phyloP scores from a whole-genome alignment of 2,797 vertebrate species.

The Acanthis flammea region DNA sequence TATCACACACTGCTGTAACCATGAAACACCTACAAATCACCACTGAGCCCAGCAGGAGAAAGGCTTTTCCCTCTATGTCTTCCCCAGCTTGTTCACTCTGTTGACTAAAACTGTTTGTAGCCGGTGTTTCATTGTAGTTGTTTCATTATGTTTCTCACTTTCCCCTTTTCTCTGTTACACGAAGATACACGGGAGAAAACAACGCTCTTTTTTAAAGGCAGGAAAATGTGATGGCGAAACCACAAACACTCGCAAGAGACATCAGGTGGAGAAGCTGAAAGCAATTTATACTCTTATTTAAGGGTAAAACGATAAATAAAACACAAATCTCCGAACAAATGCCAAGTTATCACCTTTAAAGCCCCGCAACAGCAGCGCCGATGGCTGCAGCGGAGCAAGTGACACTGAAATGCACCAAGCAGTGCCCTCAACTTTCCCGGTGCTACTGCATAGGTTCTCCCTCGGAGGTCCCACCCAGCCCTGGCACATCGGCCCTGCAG shows the following conservation, averaged over 20 bases:
- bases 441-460: background rate
- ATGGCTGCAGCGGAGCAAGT: background rate
- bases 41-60: background rate
- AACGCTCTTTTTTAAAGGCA: background rate
- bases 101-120: background rate
- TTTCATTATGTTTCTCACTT: slow-evolving; percentile 8
- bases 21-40: background rate
- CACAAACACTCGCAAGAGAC: background rate
- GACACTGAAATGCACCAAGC: rapidly evolving
- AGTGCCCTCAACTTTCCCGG: background rate
- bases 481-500: background rate
- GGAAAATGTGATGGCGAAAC: slow-evolving; percentile 34
- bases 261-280: background rate
- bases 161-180: background rate
- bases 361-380: background rate
- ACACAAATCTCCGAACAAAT: background rate
- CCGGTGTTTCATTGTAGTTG: background rate
- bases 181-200: background rate
- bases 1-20: background rate
- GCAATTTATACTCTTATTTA: background rate
- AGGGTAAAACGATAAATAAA: background rate
- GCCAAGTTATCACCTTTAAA: background rate
- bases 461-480: background rate
- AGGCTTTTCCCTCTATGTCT: background rate
- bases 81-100: background rate